Percentiles rank a stretch among this genome's conserved stretches.
phyloP scores from a whole-genome alignment of 2,113 vertebrate genomes.

The Papio anubis region DNA sequence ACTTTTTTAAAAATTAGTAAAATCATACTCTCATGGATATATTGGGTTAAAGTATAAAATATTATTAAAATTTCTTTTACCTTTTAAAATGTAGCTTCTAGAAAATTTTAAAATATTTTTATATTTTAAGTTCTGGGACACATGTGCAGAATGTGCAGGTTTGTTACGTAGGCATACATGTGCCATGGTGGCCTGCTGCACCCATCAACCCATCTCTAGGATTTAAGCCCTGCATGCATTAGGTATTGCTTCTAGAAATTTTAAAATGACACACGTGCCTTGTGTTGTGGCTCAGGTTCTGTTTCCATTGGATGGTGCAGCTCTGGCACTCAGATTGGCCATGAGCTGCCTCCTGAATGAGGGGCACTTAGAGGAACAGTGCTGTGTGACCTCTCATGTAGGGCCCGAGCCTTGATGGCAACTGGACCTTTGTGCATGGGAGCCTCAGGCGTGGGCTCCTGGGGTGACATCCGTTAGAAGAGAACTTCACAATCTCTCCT shows the following conservation, averaged over 20 bases:
- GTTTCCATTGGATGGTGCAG: fast-evolving
- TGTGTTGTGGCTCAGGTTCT: fast-evolving
- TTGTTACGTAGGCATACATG: too few relatives aligned
- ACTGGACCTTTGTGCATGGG: too few relatives aligned
- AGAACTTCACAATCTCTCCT: not conserved
- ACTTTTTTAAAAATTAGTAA: not conserved
- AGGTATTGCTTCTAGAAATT: not conserved
- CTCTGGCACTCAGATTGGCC: fast-evolving
- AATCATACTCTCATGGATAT: not conserved
- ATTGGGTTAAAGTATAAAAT: not conserved
- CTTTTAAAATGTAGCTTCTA: not conserved
- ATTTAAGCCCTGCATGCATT: too few relatives aligned
- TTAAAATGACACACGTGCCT: fast-evolving
- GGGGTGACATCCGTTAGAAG: not conserved
- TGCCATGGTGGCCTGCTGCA: too few relatives aligned
- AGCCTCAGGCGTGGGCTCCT: fast-evolving
- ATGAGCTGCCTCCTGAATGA: fast-evolving
- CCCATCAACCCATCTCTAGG: too few relatives aligned
- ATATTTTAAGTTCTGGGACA: too few relatives aligned
- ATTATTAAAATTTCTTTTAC: not conserved
- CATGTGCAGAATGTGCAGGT: too few relatives aligned
- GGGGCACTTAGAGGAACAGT: not conserved
- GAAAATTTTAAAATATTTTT: not conserved
- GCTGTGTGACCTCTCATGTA: fast-evolving
- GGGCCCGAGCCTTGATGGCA: not conserved